phyloP scores from a whole-genome alignment of 2,888 invertebrate genomes.

The Pseudoips prasinana region DNA sequence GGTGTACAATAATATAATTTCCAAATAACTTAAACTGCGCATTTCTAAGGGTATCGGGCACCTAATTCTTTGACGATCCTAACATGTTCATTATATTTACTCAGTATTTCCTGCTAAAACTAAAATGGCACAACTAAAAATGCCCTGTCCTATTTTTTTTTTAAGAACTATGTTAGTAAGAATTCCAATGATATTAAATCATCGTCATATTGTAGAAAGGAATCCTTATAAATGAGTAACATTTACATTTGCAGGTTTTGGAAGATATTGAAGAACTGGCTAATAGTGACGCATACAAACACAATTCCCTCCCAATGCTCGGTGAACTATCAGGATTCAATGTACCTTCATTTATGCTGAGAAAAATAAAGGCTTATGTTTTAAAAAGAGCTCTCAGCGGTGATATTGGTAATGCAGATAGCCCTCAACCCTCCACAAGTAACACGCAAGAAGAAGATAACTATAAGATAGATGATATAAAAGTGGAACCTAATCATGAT shows the following conservation, averaged over 20 bases:
- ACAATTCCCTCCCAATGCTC: constrained; percentile 83
- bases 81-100: too few species aligned
- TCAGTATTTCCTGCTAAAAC: too few species aligned
- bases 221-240: too few species aligned
- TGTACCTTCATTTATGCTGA: constrained; percentile 87
- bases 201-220: too few species aligned
- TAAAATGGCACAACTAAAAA: too few species aligned
- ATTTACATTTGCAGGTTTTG: constrained; percentile 74
- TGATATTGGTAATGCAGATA: constrained; percentile 57
- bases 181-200: too few species aligned
- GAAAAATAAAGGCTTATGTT: constrained; percentile 87
- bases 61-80: too few species aligned
- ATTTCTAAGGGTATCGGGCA: too few species aligned
- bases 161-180: too few species aligned
- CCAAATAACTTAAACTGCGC: too few species aligned
- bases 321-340: constrained; percentile 88
- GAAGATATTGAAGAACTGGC: constrained; percentile 90
- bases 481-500: constrained; percentile 61
- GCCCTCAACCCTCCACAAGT: constrained; percentile 65
- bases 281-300: constrained; percentile 86
- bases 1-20: too few species aligned
- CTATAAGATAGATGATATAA: constrained; percentile 62
- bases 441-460: constrained; percentile 56
- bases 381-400: constrained; percentile 57
- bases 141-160: too few species aligned